Base-by-base conservation (phyloP, 2,113 vertebrate species). In the Podarcis raffonei region DNA sequence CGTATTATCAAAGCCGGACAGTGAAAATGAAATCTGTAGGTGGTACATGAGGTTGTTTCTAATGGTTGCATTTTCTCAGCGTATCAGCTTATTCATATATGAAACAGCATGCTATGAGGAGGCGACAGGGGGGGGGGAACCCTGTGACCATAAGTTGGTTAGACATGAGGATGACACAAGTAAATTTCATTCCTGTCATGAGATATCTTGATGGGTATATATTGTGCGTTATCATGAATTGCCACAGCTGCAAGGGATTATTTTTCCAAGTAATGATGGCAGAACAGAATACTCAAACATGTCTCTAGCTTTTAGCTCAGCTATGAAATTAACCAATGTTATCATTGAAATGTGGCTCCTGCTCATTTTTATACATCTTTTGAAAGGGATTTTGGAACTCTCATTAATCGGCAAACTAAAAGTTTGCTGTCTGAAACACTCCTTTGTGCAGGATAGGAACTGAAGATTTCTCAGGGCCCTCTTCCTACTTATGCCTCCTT, bases 171-270 rank as follows among this genome's bases (percentile, higher is more conserved):
- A 89, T 96, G 95, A 95, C 95, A 95, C 0, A 3, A 96, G 94
- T 94, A 95, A 96, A 96, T 96, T 96, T 96, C 94, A 90, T 93
- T 95, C 91, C 95, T 96, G 95, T 96, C 95, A 95, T 91, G 85
- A 95, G 92, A 93, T 95, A 96, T 95, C 95, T 95, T 95, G 95
- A 95, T 96, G 94, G 92, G 95, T 95, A 84, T 96, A 95, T 95
- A 95, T 95, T 94, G 89, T 95, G 90, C 1, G 89, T 95, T 96
- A 96, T 95, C 94, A 90, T 93, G 95, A 96, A 94, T 94, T 96
- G 93, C 93, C 95, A 95, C 94, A 96, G 94, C 94, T 95, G 94
- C 92, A 93, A 95, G 90, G 94, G 94, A 96, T 95, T 96, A 95
- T 95, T 92, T 94, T 90, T 93, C 92, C 93, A 87, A 39, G 91